A percentile compares a stretch with the other conserved stretches of the same genome.
These are phyloP conservation scores for Azemiops feae DNA, from an alignment of 2,113 vertebrate genomes.

Conservation along the genomic window DNA sequence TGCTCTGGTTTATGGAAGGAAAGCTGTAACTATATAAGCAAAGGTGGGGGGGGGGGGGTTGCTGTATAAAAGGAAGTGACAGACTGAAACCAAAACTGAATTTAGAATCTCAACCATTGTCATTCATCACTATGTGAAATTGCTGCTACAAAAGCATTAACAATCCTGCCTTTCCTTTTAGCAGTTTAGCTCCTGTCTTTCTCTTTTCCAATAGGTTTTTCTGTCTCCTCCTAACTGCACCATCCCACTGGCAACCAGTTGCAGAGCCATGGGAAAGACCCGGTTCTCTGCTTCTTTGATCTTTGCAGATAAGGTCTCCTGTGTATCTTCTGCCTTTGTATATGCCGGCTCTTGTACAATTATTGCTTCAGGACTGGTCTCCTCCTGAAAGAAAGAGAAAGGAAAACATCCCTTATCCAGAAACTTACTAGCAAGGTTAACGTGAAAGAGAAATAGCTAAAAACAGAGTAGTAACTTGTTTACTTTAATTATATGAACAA, in stretches of 20 bases:
- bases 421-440: not conserved
- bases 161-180: not conserved
- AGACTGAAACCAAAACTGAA: not conserved
- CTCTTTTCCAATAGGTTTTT: slow-evolving; percentile 65
- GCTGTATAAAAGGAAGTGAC: not conserved
- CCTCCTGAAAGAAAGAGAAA: slow-evolving; percentile 69
- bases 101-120: not conserved
- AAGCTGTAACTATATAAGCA: not conserved
- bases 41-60: not conserved
- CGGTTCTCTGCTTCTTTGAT: slow-evolving; percentile 79
- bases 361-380: slow-evolving; percentile 75
- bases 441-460: not conserved
- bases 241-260: slow-evolving; percentile 79
- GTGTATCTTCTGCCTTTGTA: slow-evolving; percentile 65
- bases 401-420: not conserved
- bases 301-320: slow-evolving; percentile 69
- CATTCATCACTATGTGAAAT: not conserved
- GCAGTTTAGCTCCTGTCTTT: not conserved
- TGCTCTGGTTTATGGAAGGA: not conserved
- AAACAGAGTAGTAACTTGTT: not conserved
- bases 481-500: rapidly evolving
- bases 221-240: slow-evolving; percentile 71
- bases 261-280: slow-evolving; percentile 79
- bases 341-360: slow-evolving; percentile 78
- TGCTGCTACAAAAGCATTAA: not conserved